Evolutionary conservation across 1,140 invertebrate genomes (phyloP), one percentile per base, ranked within the genome.

Genomic region (Dreissena polymorpha): DNA sequence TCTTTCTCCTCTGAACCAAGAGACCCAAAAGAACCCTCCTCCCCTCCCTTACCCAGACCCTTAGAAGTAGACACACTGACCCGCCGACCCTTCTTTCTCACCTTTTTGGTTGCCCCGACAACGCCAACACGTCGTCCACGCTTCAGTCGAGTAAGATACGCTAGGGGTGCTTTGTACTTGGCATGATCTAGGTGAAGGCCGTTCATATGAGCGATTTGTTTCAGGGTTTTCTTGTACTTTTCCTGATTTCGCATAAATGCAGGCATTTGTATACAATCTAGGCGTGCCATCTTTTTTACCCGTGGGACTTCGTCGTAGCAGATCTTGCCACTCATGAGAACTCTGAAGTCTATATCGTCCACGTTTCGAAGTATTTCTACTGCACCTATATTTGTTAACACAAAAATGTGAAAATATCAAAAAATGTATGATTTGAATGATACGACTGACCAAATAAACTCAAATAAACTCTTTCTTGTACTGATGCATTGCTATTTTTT

Each of bases 321-420:
- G 21, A 93, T 85, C 85, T 92, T 93, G 14, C 92, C 92, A 78
- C 87, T 87, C 88, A 91, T 91, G 65, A 93, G 82, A 16, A 91
- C 65, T 25, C 85, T 75, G 77, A 93, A 93, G 85, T 93, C 91
- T 27, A 93, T 92, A 67, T 89, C 86, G 67, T 93, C 92, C 21
- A 93, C 80, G 85, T 91, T 91, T 72, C 88, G 81, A 16, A 93
- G 86, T 64, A 93, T 93, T 73, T 91, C 87, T 10, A 93, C 89
- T 25, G 92, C 92, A 86, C 92, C 92, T 92, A 80, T 2, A 39
- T 39, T 39, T 39, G 39, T 39, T 5, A 5, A 39, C 39, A 39
- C 39, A 39, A 39, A 39, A 39, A 39, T 39, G 39, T 39, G 39
- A 39, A 39, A 39, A 39, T 8, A 5, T 5, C 39, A 2, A 39